Conservation (phyloP, 1,140 invertebrate species). For the Carposina sasakii region DNA sequence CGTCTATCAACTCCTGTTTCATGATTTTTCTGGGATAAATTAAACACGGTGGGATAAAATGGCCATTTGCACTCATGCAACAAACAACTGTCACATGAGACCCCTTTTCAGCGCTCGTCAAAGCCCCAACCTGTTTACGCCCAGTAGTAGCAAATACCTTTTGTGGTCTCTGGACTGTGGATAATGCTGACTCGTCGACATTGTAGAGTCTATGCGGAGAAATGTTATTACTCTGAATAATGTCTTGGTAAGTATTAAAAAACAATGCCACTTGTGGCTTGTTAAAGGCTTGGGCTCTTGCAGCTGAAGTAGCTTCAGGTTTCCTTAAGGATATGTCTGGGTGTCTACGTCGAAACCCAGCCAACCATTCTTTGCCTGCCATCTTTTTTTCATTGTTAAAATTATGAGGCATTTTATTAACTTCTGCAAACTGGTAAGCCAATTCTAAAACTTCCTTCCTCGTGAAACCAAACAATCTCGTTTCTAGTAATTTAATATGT, state of each 20-base stretch:
- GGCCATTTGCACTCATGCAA: neutral
- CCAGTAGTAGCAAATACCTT: neutral
- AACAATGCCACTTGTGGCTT: neutral
- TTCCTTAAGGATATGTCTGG: neutral
- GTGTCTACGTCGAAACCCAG: conserved; percentile 3
- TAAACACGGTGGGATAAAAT: neutral
- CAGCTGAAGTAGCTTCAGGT: neutral
- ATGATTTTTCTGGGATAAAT: neutral
- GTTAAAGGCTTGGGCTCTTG: neutral
- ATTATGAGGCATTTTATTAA: neutral
- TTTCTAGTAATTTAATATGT: neutral
- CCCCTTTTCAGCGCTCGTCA: neutral
- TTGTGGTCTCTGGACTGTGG: neutral
- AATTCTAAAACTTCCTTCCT: neutral
- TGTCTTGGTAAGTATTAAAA: neutral
- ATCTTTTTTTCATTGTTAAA: neutral
- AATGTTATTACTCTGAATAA: neutral
- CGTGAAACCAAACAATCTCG: neutral
- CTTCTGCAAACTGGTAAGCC: neutral
- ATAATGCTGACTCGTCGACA: neutral
- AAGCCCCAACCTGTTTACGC: neutral
- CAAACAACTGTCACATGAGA: neutral
- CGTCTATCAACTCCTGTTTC: neutral
- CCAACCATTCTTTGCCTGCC: conserved; percentile 2
- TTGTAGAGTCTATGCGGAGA: neutral